A percentile compares a stretch with the other conserved stretches of the same genome.
phyloP scores from a whole-genome alignment of 2,888 invertebrate genomes.

The Axea sp. region DNA sequence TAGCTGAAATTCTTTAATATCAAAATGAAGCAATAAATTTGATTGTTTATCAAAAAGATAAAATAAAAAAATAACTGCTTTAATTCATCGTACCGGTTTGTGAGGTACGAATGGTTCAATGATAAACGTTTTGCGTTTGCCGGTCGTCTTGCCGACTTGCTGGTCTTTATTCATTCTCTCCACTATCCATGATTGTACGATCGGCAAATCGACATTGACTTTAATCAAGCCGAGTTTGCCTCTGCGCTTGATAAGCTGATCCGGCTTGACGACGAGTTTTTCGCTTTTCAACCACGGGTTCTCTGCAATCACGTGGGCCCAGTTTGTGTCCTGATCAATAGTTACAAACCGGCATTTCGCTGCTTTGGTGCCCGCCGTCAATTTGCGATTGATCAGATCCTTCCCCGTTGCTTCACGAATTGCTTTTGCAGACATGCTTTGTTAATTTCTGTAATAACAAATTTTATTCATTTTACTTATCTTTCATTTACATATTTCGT shows the following conservation, averaged over 20 bases:
- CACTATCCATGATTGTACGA: slow-evolving; percentile 91
- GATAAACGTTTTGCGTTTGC: slow-evolving; percentile 95
- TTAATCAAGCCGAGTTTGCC: slow-evolving; percentile 98
- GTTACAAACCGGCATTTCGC: slow-evolving; percentile 90
- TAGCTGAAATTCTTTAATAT: no score
- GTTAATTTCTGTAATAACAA: slow-evolving; percentile 37
- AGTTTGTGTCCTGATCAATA: slow-evolving; percentile 88
- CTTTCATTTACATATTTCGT: no score
- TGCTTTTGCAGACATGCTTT: slow-evolving; percentile 96
- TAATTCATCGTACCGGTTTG: slow-evolving; percentile 83
- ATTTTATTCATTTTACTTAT: no score
- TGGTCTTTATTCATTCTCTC: slow-evolving; percentile 92
- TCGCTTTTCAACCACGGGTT: slow-evolving; percentile 93
- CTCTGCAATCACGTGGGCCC: slow-evolving; percentile 86
- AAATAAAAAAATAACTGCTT: no score
- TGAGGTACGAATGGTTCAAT: slow-evolving; percentile 98
- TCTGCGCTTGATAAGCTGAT: slow-evolving; percentile 98
- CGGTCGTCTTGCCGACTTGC: slow-evolving; percentile 91
- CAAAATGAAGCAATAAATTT: no score
- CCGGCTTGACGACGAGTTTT: slow-evolving; percentile 98
- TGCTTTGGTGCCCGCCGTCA: slow-evolving; percentile 84
- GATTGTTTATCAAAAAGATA: no score
- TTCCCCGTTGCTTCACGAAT: slow-evolving; percentile 97
- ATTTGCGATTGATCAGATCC: slow-evolving; percentile 91
- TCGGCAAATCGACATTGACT: slow-evolving; percentile 90